phyloP scores from a whole-genome alignment of 2,888 invertebrate genomes.

The Siphonodentalium dalli region DNA sequence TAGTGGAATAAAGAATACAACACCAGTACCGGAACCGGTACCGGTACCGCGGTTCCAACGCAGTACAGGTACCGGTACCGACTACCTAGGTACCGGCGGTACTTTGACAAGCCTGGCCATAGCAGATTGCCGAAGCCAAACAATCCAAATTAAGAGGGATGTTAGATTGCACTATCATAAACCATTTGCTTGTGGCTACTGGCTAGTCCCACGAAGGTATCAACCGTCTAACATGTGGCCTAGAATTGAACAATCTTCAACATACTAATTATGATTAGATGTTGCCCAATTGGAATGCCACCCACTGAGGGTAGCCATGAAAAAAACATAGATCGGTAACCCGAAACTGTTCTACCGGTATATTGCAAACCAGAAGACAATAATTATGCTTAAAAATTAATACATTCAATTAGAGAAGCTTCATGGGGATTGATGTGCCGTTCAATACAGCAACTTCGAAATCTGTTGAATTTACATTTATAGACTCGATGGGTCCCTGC shows the following conservation, averaged over 20 bases:
- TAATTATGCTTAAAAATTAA: constrained; percentile 3
- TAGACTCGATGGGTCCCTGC: constrained; percentile 9
- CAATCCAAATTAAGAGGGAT: too few relatives aligned
- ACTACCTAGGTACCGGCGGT: too few relatives aligned
- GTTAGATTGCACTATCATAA: neutral
- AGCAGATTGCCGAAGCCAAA: too few relatives aligned
- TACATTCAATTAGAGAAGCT: constrained; percentile 10
- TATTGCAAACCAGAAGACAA: constrained; percentile 10
- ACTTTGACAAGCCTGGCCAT: too few relatives aligned
- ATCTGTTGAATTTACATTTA: constrained; percentile 9
- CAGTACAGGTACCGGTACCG: too few relatives aligned
- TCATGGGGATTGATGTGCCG: constrained; percentile 1
- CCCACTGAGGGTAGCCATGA: neutral
- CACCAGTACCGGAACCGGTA: too few relatives aligned
- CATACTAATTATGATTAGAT: neutral
- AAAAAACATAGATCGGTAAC: too few relatives aligned
- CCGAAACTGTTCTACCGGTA: constrained; percentile 10
- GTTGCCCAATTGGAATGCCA: constrained; percentile 1
- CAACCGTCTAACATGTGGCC: neutral
- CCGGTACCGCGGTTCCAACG: too few relatives aligned
- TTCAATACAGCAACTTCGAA: neutral
- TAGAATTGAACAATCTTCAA: neutral
- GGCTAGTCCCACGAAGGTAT: neutral
- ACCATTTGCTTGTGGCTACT: neutral
- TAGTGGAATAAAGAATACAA: too few relatives aligned